Base-by-base conservation (phyloP, 2,797 vertebrate species). In the Anguilla pacifica region DNA sequence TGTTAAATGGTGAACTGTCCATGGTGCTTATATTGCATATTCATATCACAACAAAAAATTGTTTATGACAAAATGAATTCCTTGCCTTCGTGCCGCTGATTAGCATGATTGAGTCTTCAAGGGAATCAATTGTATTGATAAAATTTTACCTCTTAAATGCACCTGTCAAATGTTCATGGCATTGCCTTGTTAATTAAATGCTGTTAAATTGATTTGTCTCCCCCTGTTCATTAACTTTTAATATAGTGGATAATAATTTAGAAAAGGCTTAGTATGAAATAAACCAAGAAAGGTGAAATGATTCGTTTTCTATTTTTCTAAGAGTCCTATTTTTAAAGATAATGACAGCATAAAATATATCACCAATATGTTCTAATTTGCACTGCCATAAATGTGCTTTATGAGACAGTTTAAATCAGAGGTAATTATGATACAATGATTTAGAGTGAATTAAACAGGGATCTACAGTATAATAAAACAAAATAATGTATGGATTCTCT, bases 11-110 rank as follows among this genome's bases (percentile, higher is more conserved):
- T 79, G 74, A 43, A 15, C 74, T 79, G 39, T 46, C 39, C 74
- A 22, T 79, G 35, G 74, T 79, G 74, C 31, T 79, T 13, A 74
- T 74, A 79, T 79, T 79, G 35, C 35, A 46, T 79, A 79, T 43
- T 72, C 35, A 11, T 35, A 35, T 72, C 70, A 13, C 28, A 35
- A 28, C 35, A 13, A 72, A 35, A 72, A 72, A 35, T 31, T 6
- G 39, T 79, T 79, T 39, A 43, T 43, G 46, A 46, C 74, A 79
- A 39, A 35, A 79, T 43, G 39, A 43, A 43, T 46, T 22, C 19
- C 19, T 46, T 79, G 35, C 39, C 3, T 43, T 79, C 22, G 46
- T 79, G 19, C 9, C 0, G 15, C 39, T 6, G 35, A 19, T 79
- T 46, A 46, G 35, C 35, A 43, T 39, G 13, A 46, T 79, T 79